Conservation (phyloP, 2,888 invertebrate species). For the Pyrocoelia pectoralis region DNA sequence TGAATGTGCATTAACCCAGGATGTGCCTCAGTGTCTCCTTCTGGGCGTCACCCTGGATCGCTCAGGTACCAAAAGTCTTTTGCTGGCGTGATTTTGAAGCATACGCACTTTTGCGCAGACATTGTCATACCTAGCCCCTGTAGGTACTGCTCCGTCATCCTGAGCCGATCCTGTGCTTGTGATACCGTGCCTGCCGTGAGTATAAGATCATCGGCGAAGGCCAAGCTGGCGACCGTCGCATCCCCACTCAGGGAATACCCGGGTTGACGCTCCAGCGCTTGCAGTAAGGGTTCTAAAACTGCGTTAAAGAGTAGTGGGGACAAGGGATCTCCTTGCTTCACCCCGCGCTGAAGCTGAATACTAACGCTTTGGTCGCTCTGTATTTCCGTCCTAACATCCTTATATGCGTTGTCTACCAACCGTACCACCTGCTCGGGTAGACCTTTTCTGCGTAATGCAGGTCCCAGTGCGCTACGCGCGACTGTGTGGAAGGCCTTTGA, state of each 20-base stretch:
- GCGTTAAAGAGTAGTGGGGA: constrained; percentile 51
- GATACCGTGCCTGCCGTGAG: constrained; percentile 22
- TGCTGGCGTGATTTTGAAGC: background rate
- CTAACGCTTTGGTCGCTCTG: constrained; percentile 34
- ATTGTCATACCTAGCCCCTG: background rate
- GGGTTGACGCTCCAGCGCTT: constrained; percentile 39
- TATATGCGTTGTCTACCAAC: constrained; percentile 51
- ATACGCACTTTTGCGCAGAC: background rate
- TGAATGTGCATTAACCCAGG: too few relatives aligned
- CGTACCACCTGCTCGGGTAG: constrained; percentile 44
- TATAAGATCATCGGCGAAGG: too few relatives aligned
- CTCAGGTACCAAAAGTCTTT: too few relatives aligned
- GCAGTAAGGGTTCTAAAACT: constrained; percentile 46
- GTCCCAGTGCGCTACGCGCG: background rate
- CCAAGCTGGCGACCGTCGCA: too few relatives aligned
- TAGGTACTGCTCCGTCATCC: background rate
- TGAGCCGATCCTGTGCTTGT: background rate
- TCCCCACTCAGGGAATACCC: constrained; percentile 27
- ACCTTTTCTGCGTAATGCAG: constrained; percentile 39
- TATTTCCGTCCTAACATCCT: constrained; percentile 46
- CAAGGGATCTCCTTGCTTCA: constrained; percentile 52
- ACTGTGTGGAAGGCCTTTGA: background rate
- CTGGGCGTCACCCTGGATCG: too few relatives aligned
- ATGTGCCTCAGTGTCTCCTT: too few relatives aligned
- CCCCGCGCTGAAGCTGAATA: constrained; percentile 50